Base-by-base conservation (phyloP, 2,113 vertebrate genomes). In the Atlantisia rogersi region DNA sequence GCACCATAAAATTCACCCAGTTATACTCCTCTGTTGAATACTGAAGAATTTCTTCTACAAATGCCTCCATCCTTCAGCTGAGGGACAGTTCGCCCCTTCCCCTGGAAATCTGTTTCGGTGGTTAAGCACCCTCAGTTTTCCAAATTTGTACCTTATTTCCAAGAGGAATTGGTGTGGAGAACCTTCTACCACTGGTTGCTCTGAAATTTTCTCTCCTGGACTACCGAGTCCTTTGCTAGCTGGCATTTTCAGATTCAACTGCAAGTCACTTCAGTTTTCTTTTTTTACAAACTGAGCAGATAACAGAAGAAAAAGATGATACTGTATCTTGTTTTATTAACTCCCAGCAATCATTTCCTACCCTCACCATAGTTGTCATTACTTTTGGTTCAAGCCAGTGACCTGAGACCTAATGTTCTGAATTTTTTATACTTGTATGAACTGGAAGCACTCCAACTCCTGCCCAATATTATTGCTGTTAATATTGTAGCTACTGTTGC, bases 251-350 rank as follows among this genome's bases (percentile, higher is more conserved):
- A 48, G 52, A 82, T 59, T 70, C 52, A 78, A 11, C 13, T 39
- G 46, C 60, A 88, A 83, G 26, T 58, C 62, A 37, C 28, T 62
- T 79, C 24, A 18, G 24, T 74, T 90, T 86, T 37, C 19, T 62
- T 90, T 90, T 39, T 71, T 56, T 29, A 60, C 19, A 84, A 92
- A 63, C 29, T 25, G 42, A 63, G 42, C 35, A 91, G 83, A 15
- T 35, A 86, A 32, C 19, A 56, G 48, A 83, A 70, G 71, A 48
- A 77, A 90, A 90, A 69, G 7, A 67, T 59, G 91, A 46, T 19
- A 21, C 11, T 78, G 18, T 63, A 60, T 56, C 80, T 92, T 60
- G n/a, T 82, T 95, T 94, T 82, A 86, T 86, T 82, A 77, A 86
- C 64, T 91, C 31, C 63, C 48, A 28, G 28, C 31, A 80, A 70